phyloP scores from a whole-genome alignment of 1,140 invertebrate genomes.

The Macrobrachium rosenbergii region DNA sequence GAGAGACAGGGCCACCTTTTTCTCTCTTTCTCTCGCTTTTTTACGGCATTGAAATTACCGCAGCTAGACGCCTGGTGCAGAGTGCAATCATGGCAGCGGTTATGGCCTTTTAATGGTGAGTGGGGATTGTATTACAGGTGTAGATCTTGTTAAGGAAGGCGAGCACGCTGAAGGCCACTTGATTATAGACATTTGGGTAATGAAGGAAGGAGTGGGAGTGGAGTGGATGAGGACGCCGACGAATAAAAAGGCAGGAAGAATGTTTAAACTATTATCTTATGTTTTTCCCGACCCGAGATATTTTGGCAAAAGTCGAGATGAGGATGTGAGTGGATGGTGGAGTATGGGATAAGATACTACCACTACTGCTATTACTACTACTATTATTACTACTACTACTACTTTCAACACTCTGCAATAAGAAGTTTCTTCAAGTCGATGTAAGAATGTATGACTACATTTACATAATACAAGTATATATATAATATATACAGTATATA shows the following conservation, averaged over 20 bases:
- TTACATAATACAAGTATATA: constrained; percentile 14
- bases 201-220: neutral
- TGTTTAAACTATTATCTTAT: too few relatives aligned
- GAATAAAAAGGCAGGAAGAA: neutral
- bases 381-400: neutral
- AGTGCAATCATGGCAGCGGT: constrained; percentile 10
- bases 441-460: neutral
- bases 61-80: neutral
- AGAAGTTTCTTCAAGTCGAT: neutral
- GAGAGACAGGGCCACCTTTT: neutral
- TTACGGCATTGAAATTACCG: constrained; percentile 28
- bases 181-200: neutral
- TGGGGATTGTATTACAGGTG: constrained; percentile 22
- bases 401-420: neutral
- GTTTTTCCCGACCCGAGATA: too few relatives aligned
- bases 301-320: too few relatives aligned
- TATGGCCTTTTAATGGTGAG: constrained; percentile 35
- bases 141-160: constrained; percentile 28
- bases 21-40: neutral
- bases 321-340: too few relatives aligned
- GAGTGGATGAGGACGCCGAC: neutral
- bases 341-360: too few relatives aligned
- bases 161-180: neutral
- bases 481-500: neutral
- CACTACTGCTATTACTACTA: too few relatives aligned